phyloP scores from a whole-genome alignment of 1,140 invertebrate species.

The Eurosta solidaginis region DNA sequence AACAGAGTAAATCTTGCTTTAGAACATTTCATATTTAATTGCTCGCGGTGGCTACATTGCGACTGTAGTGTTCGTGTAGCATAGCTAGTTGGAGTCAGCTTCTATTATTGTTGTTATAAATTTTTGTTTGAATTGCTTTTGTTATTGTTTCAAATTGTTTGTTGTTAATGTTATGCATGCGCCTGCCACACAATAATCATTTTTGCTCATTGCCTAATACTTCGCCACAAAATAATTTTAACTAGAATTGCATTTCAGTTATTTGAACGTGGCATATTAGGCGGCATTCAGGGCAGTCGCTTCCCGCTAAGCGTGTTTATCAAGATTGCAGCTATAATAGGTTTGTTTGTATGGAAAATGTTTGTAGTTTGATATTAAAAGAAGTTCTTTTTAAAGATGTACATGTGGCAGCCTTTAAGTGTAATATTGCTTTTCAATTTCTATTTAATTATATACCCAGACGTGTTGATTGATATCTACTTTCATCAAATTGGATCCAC shows the following conservation, averaged over 20 bases:
- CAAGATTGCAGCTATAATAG: not conserved
- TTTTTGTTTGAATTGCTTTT: no score
- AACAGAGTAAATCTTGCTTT: no score
- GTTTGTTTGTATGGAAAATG: not conserved
- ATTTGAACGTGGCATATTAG: not conserved
- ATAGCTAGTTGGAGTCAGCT: not conserved
- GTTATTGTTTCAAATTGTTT: no score
- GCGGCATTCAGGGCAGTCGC: not conserved
- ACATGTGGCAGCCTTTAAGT: no score
- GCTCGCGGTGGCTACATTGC: not conserved
- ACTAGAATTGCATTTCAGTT: not conserved
- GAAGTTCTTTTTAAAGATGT: not conserved
- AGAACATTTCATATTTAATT: not conserved
- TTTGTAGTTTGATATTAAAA: not conserved
- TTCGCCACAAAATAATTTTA: not conserved
- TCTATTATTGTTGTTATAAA: not conserved
- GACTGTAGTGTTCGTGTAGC: not conserved
- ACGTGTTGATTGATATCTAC: no score
- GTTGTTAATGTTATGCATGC: no score
- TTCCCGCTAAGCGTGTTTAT: slow-evolving; percentile 15
- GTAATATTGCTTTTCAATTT: not conserved
- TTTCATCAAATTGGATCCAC: no score
- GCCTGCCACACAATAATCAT: no score
- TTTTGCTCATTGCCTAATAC: no score
- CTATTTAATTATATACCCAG: not conserved